Base-by-base conservation (phyloP, 2,888 invertebrate genomes). In the Ochropleura leucogaster region DNA sequence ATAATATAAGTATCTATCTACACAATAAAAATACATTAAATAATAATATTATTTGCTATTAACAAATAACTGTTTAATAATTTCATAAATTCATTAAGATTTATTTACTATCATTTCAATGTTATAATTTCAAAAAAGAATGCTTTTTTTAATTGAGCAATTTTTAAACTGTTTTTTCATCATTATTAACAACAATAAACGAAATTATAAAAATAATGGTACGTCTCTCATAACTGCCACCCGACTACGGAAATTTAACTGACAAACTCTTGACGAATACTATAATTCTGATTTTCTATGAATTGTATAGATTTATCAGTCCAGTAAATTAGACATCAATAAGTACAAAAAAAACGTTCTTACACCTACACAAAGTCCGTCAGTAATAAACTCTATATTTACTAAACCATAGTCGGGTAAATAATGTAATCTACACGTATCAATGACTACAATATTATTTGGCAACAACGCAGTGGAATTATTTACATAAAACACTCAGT, bases 401-500 rank as follows among this genome's bases (percentile, higher is more conserved):
- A 10, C 59, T 49, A 68, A 47, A 69, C 55, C 66, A 65, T 71
- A 83, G 83, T 74, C 77, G 77, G 71, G 78, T 64, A 62, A 70
- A 76, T 62, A 80, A 73, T 55, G n/a, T 69, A 59, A 68, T 82
- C 63, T 74, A 74, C 76, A 62, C 49, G 55, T 68, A 68, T 69
- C 63, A 72, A 85, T 80, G 59, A 79, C 73, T 88, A 84, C 70
- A 80, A 64, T 57, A 49, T 76, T 81, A 88, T 87, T 87, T 87
- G 87, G 88, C 87, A 87, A 85, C 87, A 79, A 78, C 77, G 68
- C 57, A 79, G 70, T 86, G 83, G 68, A 82, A 85, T 79, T 83
- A 83, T 87, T 74, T 88, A 86, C 81, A 86, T 74, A 80, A 79
- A 83, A 86, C 79, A 86, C 82, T 83, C 77, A 78, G 82, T 83